A percentile compares a stretch with the other conserved stretches of the same genome.
These are phyloP conservation scores for Dendrolimus houi DNA, from an alignment of 2,888 invertebrate genomes.

Conservation along the genomic window DNA sequence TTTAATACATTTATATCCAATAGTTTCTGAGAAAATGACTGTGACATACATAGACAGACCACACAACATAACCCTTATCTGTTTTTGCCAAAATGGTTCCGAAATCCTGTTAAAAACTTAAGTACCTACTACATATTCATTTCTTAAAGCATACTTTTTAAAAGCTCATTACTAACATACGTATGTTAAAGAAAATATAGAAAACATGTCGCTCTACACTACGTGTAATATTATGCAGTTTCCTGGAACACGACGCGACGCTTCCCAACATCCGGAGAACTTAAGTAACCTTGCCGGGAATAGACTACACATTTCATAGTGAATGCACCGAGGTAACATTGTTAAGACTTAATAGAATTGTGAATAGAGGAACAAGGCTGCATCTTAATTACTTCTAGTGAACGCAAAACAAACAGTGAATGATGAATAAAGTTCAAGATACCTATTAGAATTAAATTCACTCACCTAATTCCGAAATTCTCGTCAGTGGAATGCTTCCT, in stretches of 20 bases:
- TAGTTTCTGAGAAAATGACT: too few species aligned
- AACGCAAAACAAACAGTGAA: background rate
- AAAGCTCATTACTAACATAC: too few species aligned
- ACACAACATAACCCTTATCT: too few species aligned
- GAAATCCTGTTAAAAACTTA: too few species aligned
- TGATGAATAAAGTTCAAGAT: background rate
- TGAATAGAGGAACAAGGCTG: background rate
- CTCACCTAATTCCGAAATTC: constrained; percentile 76
- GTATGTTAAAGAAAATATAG: too few species aligned
- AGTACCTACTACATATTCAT: too few species aligned
- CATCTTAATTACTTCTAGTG: background rate
- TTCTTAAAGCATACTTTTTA: too few species aligned
- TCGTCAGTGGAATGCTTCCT: constrained; percentile 76
- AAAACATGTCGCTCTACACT: background rate
- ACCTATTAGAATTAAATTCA: constrained; percentile 2
- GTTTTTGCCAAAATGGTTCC: too few species aligned
- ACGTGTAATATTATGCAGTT: background rate
- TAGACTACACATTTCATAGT: constrained; percentile 9
- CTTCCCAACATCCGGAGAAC: constrained; percentile 13
- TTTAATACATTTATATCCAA: too few species aligned
- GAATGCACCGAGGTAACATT: constrained; percentile 10
- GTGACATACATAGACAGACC: too few species aligned
- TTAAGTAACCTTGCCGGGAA: background rate
- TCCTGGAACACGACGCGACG: constrained; percentile 4
- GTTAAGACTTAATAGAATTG: constrained; percentile 13